A percentile compares a stretch with the other conserved stretches of the same genome.
phyloP scores from a whole-genome alignment of 2,888 invertebrate species.

The Helobdella robusta region DNA sequence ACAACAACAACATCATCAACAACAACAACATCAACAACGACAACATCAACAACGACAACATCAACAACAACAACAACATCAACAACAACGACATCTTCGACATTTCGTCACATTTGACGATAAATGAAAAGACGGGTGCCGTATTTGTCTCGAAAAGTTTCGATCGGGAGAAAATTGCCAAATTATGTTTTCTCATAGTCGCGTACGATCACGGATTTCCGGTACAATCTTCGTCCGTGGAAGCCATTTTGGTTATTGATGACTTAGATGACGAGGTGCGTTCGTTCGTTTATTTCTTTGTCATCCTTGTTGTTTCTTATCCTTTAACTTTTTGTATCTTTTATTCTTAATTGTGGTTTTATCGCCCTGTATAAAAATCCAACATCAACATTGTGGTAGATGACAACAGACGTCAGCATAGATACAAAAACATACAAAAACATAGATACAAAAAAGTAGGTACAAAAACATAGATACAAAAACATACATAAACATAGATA shows the following conservation, averaged over 20 bases:
- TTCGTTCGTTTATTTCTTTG: background rate
- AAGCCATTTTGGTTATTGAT: slow-evolving; percentile 7
- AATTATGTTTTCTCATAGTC: background rate
- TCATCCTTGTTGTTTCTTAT: background rate
- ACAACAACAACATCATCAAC: background rate
- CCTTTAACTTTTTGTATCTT: background rate
- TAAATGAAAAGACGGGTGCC: slow-evolving; percentile 1
- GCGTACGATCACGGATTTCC: slow-evolving; percentile 4
- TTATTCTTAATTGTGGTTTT: background rate
- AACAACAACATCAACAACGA: background rate
- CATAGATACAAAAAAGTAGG: no score
- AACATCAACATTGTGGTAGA: background rate
- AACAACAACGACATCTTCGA: background rate
- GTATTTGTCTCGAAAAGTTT: background rate
- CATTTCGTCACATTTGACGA: background rate
- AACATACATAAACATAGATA: background rate
- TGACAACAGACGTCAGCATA: background rate
- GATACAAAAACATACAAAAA: background rate
- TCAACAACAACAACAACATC: no score
- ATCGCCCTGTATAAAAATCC: background rate
- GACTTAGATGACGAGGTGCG: slow-evolving; percentile 13
- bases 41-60: background rate
- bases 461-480: background rate
- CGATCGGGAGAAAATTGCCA: background rate
- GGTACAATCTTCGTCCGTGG: background rate